Base-by-base conservation (phyloP, 2,113 vertebrate species). In the Alosa alosa region DNA sequence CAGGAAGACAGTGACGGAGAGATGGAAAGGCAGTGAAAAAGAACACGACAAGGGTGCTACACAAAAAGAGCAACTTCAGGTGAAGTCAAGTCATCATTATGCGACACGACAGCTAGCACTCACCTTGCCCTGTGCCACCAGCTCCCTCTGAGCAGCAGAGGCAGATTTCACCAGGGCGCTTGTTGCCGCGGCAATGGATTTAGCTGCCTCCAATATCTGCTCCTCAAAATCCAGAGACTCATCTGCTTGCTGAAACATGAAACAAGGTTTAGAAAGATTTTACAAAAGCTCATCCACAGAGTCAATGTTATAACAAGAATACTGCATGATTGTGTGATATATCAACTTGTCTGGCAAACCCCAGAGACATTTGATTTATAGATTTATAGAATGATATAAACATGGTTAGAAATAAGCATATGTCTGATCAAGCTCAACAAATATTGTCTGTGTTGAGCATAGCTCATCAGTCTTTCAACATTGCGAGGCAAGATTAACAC, bases 111-210 rank as follows among this genome's bases (percentile, higher is more conserved):
- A 10, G n/a, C 9, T 1, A 72, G 31, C 15, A 36, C 97, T 92
- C 88, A 99, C 98, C 97, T 99, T 99, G 89, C 98, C 98, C 91
- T 99, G 98, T 83, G 97, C 98, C 87, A 99, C 98, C 91, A 99
- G 96, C 89, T 99, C 98, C 89, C 98, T 96, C 93, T 99, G 98
- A 84, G 98, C 98, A 6, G 97, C 98, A 0, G 98, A 99, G 22
- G 98, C 98, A 0, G 98, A 99, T 91, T 99, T 99, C 90, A 99
- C 98, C 2, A 99, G 95, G 84, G 98, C 98, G 39, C 98, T 99
- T 45, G 98, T 99, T 60, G 98, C 98, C 39, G 98, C 98, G 60
- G 98, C 98, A 85, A 99, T 99, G 91, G 98, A 99, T 84, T 99
- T 99, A 45, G 98, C 98, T 41, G 98, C 98, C 93, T 99, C 98